phyloP scores from a whole-genome alignment of 2,113 vertebrate genomes.

The Sebastes fasciatus region DNA sequence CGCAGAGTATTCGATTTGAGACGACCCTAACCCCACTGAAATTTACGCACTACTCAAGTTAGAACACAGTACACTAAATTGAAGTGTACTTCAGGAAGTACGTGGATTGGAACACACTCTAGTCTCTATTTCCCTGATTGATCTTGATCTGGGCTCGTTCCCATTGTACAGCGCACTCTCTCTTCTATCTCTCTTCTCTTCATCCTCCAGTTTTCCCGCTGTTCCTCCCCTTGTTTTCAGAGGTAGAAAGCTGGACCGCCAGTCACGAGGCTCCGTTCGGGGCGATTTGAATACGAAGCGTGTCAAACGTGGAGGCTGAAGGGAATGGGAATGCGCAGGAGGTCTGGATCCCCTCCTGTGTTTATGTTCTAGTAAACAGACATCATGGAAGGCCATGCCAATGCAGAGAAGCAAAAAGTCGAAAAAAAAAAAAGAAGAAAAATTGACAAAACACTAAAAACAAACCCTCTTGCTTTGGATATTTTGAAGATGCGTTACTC shows the following conservation, averaged over 20 bases:
- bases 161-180: slow-evolving; percentile 80
- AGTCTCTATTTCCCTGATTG: slow-evolving; percentile 76
- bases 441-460: slow-evolving; percentile 73
- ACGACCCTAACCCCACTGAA: too few relatives aligned
- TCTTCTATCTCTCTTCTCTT: slow-evolving; percentile 73
- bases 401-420: slow-evolving; percentile 81
- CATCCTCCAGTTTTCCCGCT: slow-evolving; percentile 65
- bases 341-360: slow-evolving; percentile 76
- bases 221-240: slow-evolving; percentile 65
- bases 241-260: slow-evolving; percentile 75
- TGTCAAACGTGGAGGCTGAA: slow-evolving; percentile 73
- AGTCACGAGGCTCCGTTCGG: slow-evolving; percentile 65
- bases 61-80: too few relatives aligned
- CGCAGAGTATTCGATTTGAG: too few relatives aligned
- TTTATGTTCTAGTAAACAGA: slow-evolving; percentile 88
- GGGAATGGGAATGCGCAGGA: slow-evolving; percentile 76
- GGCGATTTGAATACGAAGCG: slow-evolving; percentile 65
- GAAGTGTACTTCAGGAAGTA: too few relatives aligned
- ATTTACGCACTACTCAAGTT: too few relatives aligned
- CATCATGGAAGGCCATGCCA: slow-evolving; percentile 77
- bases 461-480: slow-evolving; percentile 79
- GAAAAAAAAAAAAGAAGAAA: slow-evolving; percentile 40
- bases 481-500: slow-evolving; percentile 72
- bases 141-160: slow-evolving; percentile 79
- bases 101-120: too few relatives aligned